Percentiles rank a stretch among this genome's conserved stretches.
Conservation (phyloP, 2,888 invertebrate genomes). For the Chrysina gloriosa region DNA sequence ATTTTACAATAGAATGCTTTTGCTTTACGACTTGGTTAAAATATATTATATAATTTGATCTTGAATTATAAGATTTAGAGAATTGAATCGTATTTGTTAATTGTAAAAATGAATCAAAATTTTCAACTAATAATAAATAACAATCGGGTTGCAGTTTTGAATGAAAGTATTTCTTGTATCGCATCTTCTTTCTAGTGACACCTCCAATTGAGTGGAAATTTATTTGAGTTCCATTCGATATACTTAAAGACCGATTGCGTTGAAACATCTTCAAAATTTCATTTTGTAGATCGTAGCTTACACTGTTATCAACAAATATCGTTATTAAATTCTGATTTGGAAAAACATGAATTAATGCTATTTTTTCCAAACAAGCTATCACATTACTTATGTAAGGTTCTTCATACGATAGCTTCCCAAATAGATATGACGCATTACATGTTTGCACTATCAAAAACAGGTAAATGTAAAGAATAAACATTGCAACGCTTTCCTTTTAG, state of each 20-base stretch:
- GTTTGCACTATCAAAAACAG: neutral
- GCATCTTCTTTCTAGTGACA: neutral
- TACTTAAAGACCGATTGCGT: neutral
- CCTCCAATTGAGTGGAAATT: neutral
- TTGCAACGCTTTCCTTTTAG: too few relatives aligned
- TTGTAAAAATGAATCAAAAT: conserved; percentile 33
- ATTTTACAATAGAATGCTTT: conserved; percentile 3
- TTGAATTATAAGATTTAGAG: conserved; percentile 41
- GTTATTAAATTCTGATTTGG: neutral
- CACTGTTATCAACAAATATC: neutral
- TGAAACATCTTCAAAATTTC: neutral
- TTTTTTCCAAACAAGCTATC: conserved; percentile 1
- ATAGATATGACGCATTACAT: neutral
- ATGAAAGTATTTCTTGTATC: conserved; percentile 2
- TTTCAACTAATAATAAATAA: conserved; percentile 45
- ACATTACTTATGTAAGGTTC: neutral
- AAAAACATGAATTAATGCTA: neutral
- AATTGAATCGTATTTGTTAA: conserved; percentile 22
- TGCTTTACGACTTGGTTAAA: conserved; percentile 37
- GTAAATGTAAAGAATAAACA: too few relatives aligned
- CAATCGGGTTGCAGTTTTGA: conserved; percentile 10
- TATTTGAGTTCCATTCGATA: neutral
- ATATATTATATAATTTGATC: conserved; percentile 43
- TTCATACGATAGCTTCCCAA: neutral
- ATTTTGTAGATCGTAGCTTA: neutral